phyloP scores from a whole-genome alignment of 2,113 vertebrate genomes.

The Vireo altiloquus region DNA sequence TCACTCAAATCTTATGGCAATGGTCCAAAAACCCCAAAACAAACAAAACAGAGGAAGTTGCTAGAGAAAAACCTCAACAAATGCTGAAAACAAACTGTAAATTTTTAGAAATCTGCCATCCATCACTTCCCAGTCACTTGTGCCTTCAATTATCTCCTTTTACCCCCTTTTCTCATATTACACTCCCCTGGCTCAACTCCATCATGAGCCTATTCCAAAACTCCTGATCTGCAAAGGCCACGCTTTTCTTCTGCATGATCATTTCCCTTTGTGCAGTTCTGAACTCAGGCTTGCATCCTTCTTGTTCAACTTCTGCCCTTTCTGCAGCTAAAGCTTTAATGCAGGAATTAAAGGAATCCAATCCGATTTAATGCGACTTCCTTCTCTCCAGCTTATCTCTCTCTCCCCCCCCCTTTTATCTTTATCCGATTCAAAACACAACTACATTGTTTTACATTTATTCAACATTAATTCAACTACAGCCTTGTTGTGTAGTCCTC shows the following conservation, averaged over 20 bases:
- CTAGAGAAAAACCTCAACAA: neutral
- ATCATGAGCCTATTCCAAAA: neutral
- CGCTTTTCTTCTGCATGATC: neutral
- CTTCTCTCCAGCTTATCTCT: neutral
- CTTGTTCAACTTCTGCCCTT: constrained; percentile 23
- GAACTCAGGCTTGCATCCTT: neutral
- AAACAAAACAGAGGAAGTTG: neutral
- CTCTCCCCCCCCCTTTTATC: neutral
- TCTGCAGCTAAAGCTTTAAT: constrained; percentile 35
- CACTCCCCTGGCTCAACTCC: neutral
- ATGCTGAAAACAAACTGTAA: neutral
- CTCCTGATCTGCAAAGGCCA: neutral
- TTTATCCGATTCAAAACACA: neutral
- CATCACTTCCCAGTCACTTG: neutral
- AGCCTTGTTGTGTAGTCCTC: neutral
- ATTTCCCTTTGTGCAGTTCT: neutral
- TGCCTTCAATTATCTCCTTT: neutral
- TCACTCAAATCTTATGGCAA: neutral
- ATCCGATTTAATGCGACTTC: constrained; percentile 18
- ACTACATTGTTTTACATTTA: neutral
- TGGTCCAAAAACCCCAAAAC: neutral
- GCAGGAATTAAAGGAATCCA: constrained; percentile 29
- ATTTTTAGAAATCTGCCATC: neutral
- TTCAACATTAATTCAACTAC: neutral
- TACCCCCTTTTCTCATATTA: neutral